phyloP scores from a whole-genome alignment of 1,140 invertebrate genomes.

The Pseudomyrmex dendroicus region DNA sequence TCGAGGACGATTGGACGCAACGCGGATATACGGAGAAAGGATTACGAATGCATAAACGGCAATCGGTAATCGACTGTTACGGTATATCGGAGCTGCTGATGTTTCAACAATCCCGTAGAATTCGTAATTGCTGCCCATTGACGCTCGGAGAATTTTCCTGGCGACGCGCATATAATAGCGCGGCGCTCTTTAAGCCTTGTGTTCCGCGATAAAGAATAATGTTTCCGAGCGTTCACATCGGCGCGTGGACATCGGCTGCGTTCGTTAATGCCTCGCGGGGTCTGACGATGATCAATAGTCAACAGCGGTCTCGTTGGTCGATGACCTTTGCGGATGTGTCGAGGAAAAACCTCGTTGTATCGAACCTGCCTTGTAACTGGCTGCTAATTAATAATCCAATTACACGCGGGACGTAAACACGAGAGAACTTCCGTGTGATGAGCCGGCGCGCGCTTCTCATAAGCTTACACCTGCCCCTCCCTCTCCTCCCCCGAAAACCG shows the following conservation, averaged over 20 bases:
- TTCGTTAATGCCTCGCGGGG: conserved; percentile 36
- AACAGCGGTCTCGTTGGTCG: conserved; percentile 52
- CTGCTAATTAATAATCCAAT: conserved; percentile 45
- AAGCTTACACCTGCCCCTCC: neutral
- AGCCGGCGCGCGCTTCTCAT: no score
- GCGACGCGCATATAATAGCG: conserved; percentile 8
- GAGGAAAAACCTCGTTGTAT: neutral
- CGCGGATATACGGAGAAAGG: conserved; percentile 51
- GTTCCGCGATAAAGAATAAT: conserved; percentile 43
- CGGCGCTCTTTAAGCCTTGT: neutral
- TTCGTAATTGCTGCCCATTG: conserved; percentile 66
- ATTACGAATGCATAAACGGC: conserved; percentile 38
- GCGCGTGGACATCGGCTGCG: neutral
- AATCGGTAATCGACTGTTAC: conserved; percentile 46
- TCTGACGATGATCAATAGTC: conserved; percentile 12
- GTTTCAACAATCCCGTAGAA: conserved; percentile 64
- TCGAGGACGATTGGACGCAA: conserved; percentile 57
- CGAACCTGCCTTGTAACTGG: conserved; percentile 18
- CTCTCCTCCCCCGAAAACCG: neutral
- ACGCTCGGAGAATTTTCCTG: conserved; percentile 66
- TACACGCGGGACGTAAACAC: neutral
- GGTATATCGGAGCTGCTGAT: conserved; percentile 35
- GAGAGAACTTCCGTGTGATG: neutral
- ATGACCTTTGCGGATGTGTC: conserved; percentile 26
- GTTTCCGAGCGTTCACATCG: conserved; percentile 35